phyloP scores from a whole-genome alignment of 2,888 invertebrate genomes.

The Sarcophaga caerulescens region DNA sequence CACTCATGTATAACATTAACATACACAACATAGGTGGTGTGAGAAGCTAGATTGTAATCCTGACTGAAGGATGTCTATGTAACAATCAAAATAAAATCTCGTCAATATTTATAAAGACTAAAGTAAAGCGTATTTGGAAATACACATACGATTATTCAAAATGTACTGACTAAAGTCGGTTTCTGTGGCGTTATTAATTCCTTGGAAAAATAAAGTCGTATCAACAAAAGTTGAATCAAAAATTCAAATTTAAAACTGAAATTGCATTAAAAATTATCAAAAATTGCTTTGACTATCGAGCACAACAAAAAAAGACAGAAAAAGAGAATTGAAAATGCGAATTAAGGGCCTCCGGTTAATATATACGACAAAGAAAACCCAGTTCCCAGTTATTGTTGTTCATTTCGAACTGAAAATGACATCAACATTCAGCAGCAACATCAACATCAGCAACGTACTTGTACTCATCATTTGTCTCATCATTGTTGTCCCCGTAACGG shows the following conservation, averaged over 20 bases:
- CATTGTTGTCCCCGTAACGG: not conserved
- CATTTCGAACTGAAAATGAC: not conserved
- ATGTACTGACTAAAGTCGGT: not conserved
- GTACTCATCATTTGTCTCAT: not conserved
- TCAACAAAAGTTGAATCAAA: not conserved
- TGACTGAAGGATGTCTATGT: too few species aligned
- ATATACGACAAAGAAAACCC: constrained; percentile 13
- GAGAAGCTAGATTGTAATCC: too few species aligned
- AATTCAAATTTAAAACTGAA: constrained; percentile 1
- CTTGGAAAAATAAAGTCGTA: not conserved
- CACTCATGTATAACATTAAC: too few species aligned
- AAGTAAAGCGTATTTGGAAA: too few species aligned
- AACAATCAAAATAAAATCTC: too few species aligned
- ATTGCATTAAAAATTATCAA: constrained; percentile 8
- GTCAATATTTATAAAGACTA: too few species aligned
- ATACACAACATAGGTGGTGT: too few species aligned
- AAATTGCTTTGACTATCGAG: not conserved
- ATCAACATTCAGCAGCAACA: not conserved
- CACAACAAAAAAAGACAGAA: not conserved
- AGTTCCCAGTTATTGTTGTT: not conserved
- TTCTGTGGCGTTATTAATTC: not conserved
- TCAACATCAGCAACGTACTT: too few species aligned
- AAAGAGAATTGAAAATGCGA: not conserved
- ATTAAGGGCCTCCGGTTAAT: constrained; percentile 22
- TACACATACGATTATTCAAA: too few species aligned